phyloP scores from a whole-genome alignment of 2,888 invertebrate genomes.

The Therioaphis trifolii region DNA sequence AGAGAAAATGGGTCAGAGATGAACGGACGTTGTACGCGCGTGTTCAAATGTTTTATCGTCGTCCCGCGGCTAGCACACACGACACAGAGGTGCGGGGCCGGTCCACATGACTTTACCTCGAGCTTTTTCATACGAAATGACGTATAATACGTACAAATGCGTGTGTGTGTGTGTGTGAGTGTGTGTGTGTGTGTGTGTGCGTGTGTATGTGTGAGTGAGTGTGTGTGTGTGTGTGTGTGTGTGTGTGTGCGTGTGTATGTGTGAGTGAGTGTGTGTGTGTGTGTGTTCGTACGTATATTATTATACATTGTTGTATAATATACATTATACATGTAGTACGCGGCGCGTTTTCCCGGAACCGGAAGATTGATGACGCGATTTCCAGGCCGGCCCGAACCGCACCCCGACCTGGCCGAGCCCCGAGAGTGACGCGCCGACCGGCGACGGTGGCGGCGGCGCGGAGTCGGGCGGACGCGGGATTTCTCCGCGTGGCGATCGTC shows the following conservation, averaged over 20 bases:
- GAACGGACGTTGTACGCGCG: conserved; percentile 6
- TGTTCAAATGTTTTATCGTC: conserved; percentile 30
- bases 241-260: too few relatives aligned
- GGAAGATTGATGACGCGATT: conserved; percentile 56
- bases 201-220: too few relatives aligned
- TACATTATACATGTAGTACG: conserved; percentile 7
- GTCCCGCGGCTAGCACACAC: neutral
- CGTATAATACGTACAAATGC: too few relatives aligned
- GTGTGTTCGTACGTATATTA: too few relatives aligned
- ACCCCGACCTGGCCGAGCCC: neutral
- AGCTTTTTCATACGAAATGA: too few relatives aligned
- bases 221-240: too few relatives aligned
- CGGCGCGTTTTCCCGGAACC: neutral
- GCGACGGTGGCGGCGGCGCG: neutral
- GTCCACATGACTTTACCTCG: conserved; percentile 22
- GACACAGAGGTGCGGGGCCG: too few relatives aligned
- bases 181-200: too few relatives aligned
- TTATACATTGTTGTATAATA: too few relatives aligned
- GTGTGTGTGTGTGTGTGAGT: too few relatives aligned
- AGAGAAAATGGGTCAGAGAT: conserved; percentile 22
- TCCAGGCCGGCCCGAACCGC: neutral
- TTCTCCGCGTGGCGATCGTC: neutral
- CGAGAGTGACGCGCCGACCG: neutral
- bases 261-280: too few relatives aligned
- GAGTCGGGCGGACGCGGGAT: neutral